These are phyloP conservation scores for Chiridota heheva DNA, from an alignment of 35 echinoderm and acorn worm genomes.

Conservation along the genomic window DNA sequence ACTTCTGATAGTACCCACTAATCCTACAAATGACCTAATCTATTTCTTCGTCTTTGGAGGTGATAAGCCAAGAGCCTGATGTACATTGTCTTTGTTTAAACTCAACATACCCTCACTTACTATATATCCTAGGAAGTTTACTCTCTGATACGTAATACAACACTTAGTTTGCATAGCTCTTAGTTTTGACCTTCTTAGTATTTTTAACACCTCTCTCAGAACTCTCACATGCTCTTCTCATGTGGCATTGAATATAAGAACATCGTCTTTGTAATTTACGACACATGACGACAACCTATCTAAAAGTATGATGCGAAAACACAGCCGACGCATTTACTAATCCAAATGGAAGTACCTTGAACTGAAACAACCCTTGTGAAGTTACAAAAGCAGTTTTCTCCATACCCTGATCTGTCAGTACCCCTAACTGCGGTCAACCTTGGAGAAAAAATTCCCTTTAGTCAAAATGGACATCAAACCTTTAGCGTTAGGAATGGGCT, in stretches of 20 bases:
- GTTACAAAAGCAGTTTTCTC: constrained; percentile 33
- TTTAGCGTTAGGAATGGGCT: background rate
- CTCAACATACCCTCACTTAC: constrained; percentile 15
- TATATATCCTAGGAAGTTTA: constrained; percentile 36
- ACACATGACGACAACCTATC: background rate
- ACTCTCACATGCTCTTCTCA: constrained; percentile 25
- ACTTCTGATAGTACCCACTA: constrained; percentile 36
- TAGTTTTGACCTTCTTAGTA: constrained; percentile 7
- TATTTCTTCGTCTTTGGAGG: constrained; percentile 31
- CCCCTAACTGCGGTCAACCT: constrained; percentile 17
- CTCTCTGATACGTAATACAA: background rate
- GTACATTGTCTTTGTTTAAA: constrained; percentile 3
- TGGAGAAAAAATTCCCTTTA: constrained; percentile 15
- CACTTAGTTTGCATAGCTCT: constrained; percentile 40
- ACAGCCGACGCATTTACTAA: constrained; percentile 7
- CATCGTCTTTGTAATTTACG: constrained; percentile 41
- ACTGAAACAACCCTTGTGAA: constrained; percentile 10
- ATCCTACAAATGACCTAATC: constrained; percentile 34
- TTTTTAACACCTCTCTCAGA: background rate
- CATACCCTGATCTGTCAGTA: constrained; percentile 26
- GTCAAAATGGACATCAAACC: background rate
- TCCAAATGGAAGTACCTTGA: constrained; percentile 10
- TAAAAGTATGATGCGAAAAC: constrained; percentile 13
- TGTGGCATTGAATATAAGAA: background rate
- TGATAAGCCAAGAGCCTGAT: background rate